Evolutionary conservation across 2,888 invertebrate genomes (phyloP), one percentile per base, ranked within the genome.

Genomic region (Vanessa cardui): DNA sequence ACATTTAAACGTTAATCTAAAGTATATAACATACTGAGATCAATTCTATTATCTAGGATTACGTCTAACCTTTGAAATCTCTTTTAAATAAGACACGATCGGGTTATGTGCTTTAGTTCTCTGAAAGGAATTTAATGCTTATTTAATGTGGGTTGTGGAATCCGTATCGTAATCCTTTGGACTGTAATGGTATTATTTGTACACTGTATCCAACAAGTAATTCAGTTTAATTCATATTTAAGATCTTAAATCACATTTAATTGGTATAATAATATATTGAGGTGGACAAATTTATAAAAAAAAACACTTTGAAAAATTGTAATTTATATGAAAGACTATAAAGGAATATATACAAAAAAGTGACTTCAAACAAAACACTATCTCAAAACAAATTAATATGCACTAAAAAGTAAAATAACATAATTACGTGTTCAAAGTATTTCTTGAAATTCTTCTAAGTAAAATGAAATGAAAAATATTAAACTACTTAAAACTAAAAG

Each of bases 31-130:
- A 50, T 21, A 6, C 31, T 4, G 12, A 26, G 33, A 46, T 65
- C 46, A 45, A 15, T 49, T 33, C 52, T 20, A 46, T 64, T 45
- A 64, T 65, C 65, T 65, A 54, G 52, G 33, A 46, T 65, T 60
- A 52, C 16, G 6, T 0, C 26, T 16, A n/a, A 65, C 31, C 59
- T 60, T 54, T 54, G 58, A 46, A 60, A 60, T 60, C 39, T 44
- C 58, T 45, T 54, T 60, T 59, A 54, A 54, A 54, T 31, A 54
- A 31, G 16, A 31, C 52, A 31, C 26, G 52, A 31, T 54, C 31
- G 31, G 26, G n/a, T 31, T 31, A 12, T 54, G n/a, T 2, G n/a
- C 52, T n/a, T 31, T 54, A 54, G 31, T 26, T 54, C 31, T 54
- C 16, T 50, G 50, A 54, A 26, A 16, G 52, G 52, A 31, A n/a